Evolutionary conservation across 1,140 invertebrate species (phyloP).

Genomic region (Sweltsa coloradensis): DNA sequence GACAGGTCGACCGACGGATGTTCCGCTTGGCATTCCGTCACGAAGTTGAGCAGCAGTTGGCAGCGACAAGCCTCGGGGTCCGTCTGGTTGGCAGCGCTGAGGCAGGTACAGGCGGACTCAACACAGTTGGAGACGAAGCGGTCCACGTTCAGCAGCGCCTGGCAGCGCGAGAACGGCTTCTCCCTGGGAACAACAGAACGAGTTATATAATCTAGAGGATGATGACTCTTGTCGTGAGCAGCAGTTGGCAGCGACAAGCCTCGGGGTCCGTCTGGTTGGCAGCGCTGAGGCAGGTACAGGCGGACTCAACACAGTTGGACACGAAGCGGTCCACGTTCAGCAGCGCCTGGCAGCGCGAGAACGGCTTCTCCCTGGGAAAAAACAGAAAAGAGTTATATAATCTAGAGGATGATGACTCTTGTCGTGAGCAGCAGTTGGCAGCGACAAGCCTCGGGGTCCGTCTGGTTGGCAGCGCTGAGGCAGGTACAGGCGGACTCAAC

Average conservation of each 20-base stretch:
- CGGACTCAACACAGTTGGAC: no score
- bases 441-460: constrained; percentile 38
- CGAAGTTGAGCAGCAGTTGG: constrained; percentile 48
- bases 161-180: constrained; percentile 47
- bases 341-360: no score
- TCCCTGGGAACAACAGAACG: constrained; percentile 31
- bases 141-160: constrained; percentile 43
- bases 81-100: constrained; percentile 19
- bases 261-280: no score
- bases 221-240: no score
- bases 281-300: no score
- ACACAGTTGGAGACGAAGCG: constrained; percentile 56
- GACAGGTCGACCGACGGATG: constrained; percentile 45
- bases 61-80: constrained; percentile 47
- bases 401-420: no score
- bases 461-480: constrained; percentile 21
- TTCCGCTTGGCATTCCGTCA: constrained; percentile 53
- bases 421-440: constrained; percentile 53
- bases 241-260: no score
- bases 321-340: no score
- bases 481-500: constrained; percentile 61
- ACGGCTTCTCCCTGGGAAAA: no score
- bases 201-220: not conserved
- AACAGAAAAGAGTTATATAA: no score
- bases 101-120: constrained; percentile 57